phyloP scores from a whole-genome alignment of 1,140 invertebrate species.

The Diabrotica virgifera region DNA sequence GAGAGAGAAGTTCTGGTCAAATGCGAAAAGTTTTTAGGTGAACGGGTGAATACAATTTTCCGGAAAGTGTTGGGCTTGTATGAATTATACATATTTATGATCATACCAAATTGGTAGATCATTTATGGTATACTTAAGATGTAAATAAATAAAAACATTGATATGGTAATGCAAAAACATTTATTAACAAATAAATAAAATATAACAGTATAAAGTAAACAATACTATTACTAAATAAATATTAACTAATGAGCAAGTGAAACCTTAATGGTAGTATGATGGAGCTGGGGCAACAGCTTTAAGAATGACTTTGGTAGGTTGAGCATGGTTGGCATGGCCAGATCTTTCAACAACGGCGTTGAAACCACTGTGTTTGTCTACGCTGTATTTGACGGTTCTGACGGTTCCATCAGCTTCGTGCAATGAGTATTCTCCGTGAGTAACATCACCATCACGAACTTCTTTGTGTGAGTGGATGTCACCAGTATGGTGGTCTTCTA shows the following conservation, averaged over 20 bases:
- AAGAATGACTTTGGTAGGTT: constrained; percentile 1
- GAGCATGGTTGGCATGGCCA: constrained; percentile 28
- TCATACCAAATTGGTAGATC: no score
- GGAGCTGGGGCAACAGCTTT: constrained; percentile 6
- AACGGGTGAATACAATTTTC: no score
- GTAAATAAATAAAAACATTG: no score
- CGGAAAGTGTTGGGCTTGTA: no score
- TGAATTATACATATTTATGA: no score
- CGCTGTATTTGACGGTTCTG: constrained; percentile 55
- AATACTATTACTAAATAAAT: neutral
- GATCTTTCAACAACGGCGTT: constrained; percentile 36
- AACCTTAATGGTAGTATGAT: constrained; percentile 14
- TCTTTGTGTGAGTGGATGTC: constrained; percentile 38
- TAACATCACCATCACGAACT: constrained; percentile 32
- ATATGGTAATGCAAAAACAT: no score
- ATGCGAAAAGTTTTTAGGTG: no score
- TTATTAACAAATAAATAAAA: neutral
- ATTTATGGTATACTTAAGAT: no score
- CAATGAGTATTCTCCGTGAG: constrained; percentile 40
- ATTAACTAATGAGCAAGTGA: neutral
- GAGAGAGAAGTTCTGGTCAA: no score
- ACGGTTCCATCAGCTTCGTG: constrained; percentile 55
- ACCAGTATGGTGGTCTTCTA: constrained; percentile 53
- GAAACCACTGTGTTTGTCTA: constrained; percentile 51
- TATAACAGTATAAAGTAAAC: neutral